Percentiles rank a stretch among this genome's conserved stretches.
Evolutionary conservation across 2,113 vertebrate genomes (phyloP).

Genomic region (Nyctereutes procyonoides): DNA sequence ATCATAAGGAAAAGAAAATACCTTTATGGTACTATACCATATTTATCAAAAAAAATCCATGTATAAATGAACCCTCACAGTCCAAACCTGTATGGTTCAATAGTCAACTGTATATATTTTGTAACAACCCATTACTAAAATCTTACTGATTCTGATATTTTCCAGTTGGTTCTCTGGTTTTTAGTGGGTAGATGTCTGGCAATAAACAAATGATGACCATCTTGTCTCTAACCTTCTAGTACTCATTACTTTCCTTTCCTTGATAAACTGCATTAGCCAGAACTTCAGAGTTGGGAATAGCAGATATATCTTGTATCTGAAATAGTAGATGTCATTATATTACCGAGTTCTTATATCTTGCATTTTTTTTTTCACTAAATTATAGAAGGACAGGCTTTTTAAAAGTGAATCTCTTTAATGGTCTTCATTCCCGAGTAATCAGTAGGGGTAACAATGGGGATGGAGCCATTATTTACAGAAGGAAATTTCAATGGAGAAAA

Average conservation of each 20-base stretch:
- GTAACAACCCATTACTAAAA: not conserved
- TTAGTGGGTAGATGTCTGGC: not conserved
- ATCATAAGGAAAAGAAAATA: not conserved
- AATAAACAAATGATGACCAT: not conserved
- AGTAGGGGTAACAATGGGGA: not conserved
- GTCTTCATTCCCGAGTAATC: not conserved
- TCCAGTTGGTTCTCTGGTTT: slow-evolving; percentile 13
- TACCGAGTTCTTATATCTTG: slow-evolving; percentile 36
- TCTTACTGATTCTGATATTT: slow-evolving; percentile 34
- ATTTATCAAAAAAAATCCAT: not conserved
- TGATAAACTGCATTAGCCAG: not conserved
- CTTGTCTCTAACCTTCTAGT: not conserved
- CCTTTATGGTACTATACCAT: not conserved
- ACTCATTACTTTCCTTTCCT: slow-evolving; percentile 42
- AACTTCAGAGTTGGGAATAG: slow-evolving; percentile 16
- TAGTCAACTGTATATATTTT: not conserved
- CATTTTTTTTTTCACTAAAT: slow-evolving; percentile 30
- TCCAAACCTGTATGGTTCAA: not conserved
- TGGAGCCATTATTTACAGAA: not conserved
- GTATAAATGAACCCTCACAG: not conserved
- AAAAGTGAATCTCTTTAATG: not conserved
- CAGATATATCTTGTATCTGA: not conserved
- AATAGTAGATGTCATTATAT: not conserved
- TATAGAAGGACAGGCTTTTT: slow-evolving; percentile 13
- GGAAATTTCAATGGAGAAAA: not conserved